Evolutionary conservation across 1,140 invertebrate species (phyloP).

Genomic region (Acromyrmex charruanus): DNA sequence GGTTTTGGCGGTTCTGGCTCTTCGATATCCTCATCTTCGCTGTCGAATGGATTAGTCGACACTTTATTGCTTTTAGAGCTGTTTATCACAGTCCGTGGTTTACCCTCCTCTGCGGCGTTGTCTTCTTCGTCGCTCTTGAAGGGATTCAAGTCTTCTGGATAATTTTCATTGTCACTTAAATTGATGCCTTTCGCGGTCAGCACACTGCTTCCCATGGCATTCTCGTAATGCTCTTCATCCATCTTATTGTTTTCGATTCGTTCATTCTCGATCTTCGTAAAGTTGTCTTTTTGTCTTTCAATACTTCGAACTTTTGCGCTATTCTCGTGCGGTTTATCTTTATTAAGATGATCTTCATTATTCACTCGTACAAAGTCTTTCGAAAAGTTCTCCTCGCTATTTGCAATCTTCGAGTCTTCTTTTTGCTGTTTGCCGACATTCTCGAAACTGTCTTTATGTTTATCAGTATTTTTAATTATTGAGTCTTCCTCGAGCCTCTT

Average conservation of each 20-base stretch:
- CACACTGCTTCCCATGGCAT: conserved; percentile 21
- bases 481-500: conserved; percentile 16
- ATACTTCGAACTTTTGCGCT: neutral
- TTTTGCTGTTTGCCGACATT: conserved; percentile 14
- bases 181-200: conserved; percentile 63
- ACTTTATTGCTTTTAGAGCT: conserved; percentile 49
- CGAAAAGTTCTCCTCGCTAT: neutral
- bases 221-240: neutral
- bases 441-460: conserved; percentile 9
- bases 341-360: conserved; percentile 1
- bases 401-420: neutral
- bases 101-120: neutral
- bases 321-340: neutral
- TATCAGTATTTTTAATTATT: conserved; percentile 31
- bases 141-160: conserved; percentile 93
- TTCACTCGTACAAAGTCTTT: neutral
- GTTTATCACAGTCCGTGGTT: neutral
- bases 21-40: conserved; percentile 87
- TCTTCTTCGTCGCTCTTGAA: conserved; percentile 90
- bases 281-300: neutral
- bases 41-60: conserved; percentile 91
- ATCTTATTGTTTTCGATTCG: conserved; percentile 35
- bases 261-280: neutral
- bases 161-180: conserved; percentile 82
- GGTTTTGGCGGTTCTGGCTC: conserved; percentile 69